Base-by-base conservation (phyloP, 2,888 invertebrate genomes). In the Sicus ferrugineus region DNA sequence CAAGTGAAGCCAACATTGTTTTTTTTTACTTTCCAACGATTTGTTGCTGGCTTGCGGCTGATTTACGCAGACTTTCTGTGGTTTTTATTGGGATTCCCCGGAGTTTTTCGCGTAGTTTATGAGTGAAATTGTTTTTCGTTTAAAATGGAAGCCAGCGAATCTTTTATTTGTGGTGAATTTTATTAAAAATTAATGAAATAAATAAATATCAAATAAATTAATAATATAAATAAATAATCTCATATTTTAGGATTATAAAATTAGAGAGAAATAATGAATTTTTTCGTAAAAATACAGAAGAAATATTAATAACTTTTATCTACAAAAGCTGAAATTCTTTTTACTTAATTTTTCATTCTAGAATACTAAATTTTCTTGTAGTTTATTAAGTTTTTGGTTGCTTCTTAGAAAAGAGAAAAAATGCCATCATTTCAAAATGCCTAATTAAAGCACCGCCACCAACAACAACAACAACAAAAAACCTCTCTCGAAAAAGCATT, bases 1-100 rank as follows among this genome's bases (percentile, higher is more conserved):
- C n/a, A 16, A 54, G 52, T 21, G 54, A 6, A 28, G 54, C 54
- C 54, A 54, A 54, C 26, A 9, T 42, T 42, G 4, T 42, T 42
- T 54, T 54, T 28, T 6, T 23, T 21, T 28, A 54, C 54, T 54
- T 30, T 59, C 21, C 31, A 31, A 46, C 66, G 48, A 69, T 64
- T 65, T 52, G 63, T 56, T 64, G 70, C 68, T 73, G n/a, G 64
- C 68, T 54, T 52, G 38, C 16, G 62, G 72, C 71, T 62, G 70
- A 70, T 70, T 70, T 70, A 70, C 54, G 19, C 56, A n/a, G 14
- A 38, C 21, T 31, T 59, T 56, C 14, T 56, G 23, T 23, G 23
- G 26, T 28, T n/a, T n/a, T n/a, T n/a, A 6, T 16, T 6, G 19
- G 9, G 50, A 23, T 6, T 52, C 28, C 21, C 54, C 16, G 23